Evolutionary conservation across 92 coral and sea anemone species (phyloP).

Genomic region (Zoanthus sansibaricus): DNA sequence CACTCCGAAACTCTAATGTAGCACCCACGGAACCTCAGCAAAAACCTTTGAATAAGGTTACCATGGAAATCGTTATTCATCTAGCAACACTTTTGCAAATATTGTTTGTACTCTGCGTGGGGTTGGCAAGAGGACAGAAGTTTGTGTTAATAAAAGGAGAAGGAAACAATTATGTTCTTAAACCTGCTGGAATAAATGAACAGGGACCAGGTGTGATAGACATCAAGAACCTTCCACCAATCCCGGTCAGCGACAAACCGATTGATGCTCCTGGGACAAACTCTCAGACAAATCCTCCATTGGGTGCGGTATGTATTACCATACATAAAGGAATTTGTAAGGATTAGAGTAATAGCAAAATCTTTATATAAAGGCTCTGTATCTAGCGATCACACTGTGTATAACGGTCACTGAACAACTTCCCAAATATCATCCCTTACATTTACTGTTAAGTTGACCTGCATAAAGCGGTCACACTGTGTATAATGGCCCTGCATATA

Average conservation of each 20-base stretch:
- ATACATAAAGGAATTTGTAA: too few relatives aligned
- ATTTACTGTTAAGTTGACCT: too few relatives aligned
- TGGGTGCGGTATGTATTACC: constrained; percentile 40
- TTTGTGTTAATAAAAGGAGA: constrained; percentile 63
- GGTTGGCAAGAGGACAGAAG: constrained; percentile 41
- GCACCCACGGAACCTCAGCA: neutral
- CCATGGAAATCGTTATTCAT: constrained; percentile 14
- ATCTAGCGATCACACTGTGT: too few relatives aligned
- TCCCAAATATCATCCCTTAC: too few relatives aligned
- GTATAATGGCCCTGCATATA: too few relatives aligned
- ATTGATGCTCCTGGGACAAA: constrained; percentile 68
- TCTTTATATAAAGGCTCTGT: too few relatives aligned
- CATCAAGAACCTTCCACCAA: constrained; percentile 73
- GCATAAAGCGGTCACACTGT: too few relatives aligned
- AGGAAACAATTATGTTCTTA: constrained; percentile 72
- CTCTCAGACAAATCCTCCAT: constrained; percentile 54
- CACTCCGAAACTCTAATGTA: constrained; percentile 14
- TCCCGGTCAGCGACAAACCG: constrained; percentile 59
- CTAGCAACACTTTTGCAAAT: constrained; percentile 16
- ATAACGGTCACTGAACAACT: too few relatives aligned
- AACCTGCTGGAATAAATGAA: constrained; percentile 71
- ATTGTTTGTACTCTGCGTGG: constrained; percentile 25
- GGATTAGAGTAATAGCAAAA: too few relatives aligned
- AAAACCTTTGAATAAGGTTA: neutral
- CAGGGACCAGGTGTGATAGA: constrained; percentile 63